These are phyloP conservation scores for Holotrichia oblita DNA, from an alignment of 1,140 invertebrate species.

Conservation along the genomic window DNA sequence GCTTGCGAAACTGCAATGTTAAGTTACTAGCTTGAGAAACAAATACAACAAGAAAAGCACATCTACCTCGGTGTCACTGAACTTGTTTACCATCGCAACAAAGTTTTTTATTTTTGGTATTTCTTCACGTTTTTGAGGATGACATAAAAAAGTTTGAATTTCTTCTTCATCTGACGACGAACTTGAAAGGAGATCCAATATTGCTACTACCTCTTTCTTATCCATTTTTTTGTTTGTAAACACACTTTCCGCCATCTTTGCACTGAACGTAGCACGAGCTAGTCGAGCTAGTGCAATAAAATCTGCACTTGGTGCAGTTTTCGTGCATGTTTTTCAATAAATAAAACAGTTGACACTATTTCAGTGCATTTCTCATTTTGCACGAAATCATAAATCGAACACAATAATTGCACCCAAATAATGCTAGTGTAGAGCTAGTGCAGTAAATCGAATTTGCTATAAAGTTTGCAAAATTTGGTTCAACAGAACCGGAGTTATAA, in stretches of 20 bases:
- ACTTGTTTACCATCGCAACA: not conserved
- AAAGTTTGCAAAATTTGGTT: too few relatives aligned
- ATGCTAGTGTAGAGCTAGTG: too few relatives aligned
- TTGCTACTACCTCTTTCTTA: not conserved
- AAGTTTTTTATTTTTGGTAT: constrained; percentile 18
- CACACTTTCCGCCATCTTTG: not conserved
- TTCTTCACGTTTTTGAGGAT: not conserved
- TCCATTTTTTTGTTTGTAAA: too few relatives aligned
- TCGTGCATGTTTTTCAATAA: constrained; percentile 5
- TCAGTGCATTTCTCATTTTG: not conserved
- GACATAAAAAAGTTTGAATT: not conserved
- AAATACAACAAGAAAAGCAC: not conserved
- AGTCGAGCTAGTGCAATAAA: not conserved
- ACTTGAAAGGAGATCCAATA: not conserved
- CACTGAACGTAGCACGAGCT: not conserved
- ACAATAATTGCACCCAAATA: not conserved
- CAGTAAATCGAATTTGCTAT: too few relatives aligned
- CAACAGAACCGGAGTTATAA: too few relatives aligned
- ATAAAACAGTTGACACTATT: not conserved
- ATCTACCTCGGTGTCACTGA: not conserved
- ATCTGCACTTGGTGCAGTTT: not conserved
- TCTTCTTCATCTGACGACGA: not conserved
- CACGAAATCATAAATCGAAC: constrained; percentile 13
- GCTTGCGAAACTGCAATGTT: not conserved
- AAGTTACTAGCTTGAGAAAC: not conserved